Base-by-base conservation (phyloP, 2,113 vertebrate genomes). In the Malurus alboscapulatus region DNA sequence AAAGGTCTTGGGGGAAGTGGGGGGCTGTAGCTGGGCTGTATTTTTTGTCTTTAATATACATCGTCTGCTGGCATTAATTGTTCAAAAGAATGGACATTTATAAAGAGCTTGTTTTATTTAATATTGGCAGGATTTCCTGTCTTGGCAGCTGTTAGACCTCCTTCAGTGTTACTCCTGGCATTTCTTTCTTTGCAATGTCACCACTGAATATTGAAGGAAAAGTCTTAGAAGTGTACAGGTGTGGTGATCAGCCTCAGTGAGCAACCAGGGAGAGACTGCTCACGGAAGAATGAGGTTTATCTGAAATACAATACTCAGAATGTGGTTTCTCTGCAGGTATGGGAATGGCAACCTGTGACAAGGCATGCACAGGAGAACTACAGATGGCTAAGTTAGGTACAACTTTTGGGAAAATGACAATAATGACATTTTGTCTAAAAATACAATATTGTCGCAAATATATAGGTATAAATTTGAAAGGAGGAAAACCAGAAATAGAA, bases 1-100 rank as follows among this genome's bases (percentile, higher is more conserved):
- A 42, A 40, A 47, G 12, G 3, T 4, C 5, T 12, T 29, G n/a
- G 15, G 5, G 6, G 2, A 68, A 68, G 21, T 1, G 8, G 7
- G 5, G 11, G 6, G 3, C 2, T 63, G 7, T 21, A 29, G 3
- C 2, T 63, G 9, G 17, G 25, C 4, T 19, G 11, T 32, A 30
- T 27, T 69, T 55, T 47, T 53, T 59, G 17, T 4, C 48, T 20
- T 92, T 59, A 55, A 59, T 18, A 36, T 40, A 27, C 4, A 17
- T 57, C 34, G 67, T 54, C 36, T 74, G 16, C 30, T 90, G 27
- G 36, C 44, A 36, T 47, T 84, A 80, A 55, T 66, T 86, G 21
- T 25, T 72, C 12, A 63, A 14, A 88, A 25, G 21, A 51, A 7
- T 11, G 8, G 47, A 20, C 11, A 66, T 59, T 51, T 80, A 74